Base-by-base conservation (phyloP, 2,797 vertebrate species). In the Holocentrus rufus region DNA sequence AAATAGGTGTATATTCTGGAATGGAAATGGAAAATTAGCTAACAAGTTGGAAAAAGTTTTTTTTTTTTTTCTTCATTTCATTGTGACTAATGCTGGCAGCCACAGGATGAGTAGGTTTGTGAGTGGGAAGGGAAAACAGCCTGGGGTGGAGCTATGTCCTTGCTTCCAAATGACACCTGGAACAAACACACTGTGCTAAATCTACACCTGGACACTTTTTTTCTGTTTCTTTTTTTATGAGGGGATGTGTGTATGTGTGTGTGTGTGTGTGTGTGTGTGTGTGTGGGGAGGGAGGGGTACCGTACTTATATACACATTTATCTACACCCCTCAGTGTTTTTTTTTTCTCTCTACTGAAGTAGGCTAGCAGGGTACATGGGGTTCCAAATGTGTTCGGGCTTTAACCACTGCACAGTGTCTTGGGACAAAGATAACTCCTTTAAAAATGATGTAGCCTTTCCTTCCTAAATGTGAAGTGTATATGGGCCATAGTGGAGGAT, bases 401-500 rank as follows among this genome's bases (percentile, higher is more conserved):
- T 79, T 52, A 72, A 52, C 60, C 25, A 49, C 15, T 60, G n/a
- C 34, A 57, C 49, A 65, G 52, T 69, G 66, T 50, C 64, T 67
- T 55, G 71, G 39, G 58, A 75, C n/a, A 27, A 22, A 11, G 39
- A 14, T 44, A 44, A 44, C 13, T 39, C 1, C 74, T 82, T 77
- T 9, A 69, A 79, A 65, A 58, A 44, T 20, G 76, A 77, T 30
- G 20, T 60, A 68, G 50, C 31, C 27, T 47, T 22, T 36, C 23
- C 23, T 61, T 77, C 39, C 13, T 76, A 64, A 75, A 84, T 69
- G 53, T 69, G 39, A 11, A 7, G 53, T 70, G 13, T 71, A 58
- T 65, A 7, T 68, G 2, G 50, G 46, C 49, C 71, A 36, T 50
- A 62, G 52, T 34, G 44, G 53, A 72, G 76, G 23, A 47, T 44